These are phyloP conservation scores for Corythornis leucogaster DNA, from an alignment of 2,797 vertebrate genomes.

Conservation along the genomic window DNA sequence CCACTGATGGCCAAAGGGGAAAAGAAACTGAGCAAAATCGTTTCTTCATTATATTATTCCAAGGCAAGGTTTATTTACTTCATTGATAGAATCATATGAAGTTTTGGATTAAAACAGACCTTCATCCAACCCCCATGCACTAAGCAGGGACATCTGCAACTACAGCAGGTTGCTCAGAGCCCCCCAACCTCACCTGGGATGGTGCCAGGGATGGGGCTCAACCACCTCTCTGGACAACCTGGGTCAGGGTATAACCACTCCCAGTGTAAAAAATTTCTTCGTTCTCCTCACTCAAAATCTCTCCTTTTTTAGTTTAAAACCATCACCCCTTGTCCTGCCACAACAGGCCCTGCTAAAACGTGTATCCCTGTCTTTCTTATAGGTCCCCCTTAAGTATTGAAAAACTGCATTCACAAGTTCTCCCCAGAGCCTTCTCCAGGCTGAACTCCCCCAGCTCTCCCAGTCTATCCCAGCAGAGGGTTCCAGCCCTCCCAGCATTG, in stretches of 20 bases:
- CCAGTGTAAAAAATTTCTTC: neutral
- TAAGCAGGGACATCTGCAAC: neutral
- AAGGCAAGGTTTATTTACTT: neutral
- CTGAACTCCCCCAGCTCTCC: neutral
- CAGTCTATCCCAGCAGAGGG: neutral
- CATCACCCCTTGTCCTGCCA: too few species aligned
- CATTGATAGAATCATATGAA: neutral
- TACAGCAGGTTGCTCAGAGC: neutral
- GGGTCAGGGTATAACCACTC: neutral
- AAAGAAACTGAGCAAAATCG: accelerated
- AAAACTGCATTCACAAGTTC: neutral
- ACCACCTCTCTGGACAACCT: neutral
- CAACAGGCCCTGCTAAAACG: neutral
- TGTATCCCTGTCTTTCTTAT: neutral
- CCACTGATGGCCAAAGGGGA: neutral
- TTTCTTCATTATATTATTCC: accelerated
- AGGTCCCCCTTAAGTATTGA: neutral
- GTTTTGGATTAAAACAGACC: neutral
- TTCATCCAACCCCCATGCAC: neutral
- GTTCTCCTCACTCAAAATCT: neutral
- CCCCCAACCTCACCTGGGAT: neutral
- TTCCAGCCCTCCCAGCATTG: neutral
- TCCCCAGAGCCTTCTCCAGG: neutral
- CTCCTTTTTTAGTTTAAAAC: neutral
- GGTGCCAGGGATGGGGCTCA: neutral